Base-by-base conservation (phyloP, 2,113 vertebrate genomes). In the Regulus satrapa region DNA sequence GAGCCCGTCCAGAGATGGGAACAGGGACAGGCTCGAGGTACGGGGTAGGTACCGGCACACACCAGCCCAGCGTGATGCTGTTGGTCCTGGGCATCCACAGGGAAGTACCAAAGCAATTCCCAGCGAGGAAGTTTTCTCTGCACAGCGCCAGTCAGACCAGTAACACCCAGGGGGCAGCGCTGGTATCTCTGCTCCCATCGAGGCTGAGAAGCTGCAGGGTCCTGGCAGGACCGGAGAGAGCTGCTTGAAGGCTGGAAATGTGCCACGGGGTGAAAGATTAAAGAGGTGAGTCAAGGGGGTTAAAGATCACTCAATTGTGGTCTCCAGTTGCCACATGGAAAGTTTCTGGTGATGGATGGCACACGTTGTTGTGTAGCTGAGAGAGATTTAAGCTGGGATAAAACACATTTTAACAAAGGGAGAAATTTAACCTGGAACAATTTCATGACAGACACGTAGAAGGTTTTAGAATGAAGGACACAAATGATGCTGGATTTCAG, bases 1-100 rank as follows among this genome's bases (percentile, higher is more conserved):
- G 21, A 67, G 18, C 2, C 0, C 0, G 0, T 10, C 17, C 25
- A 25, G 40, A 3, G 19, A 20, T 2, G 1, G 1, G 6, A 8
- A 18, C 14, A 6, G 26, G 13, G 15, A 5, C 18, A 28, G 34
- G 67, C 38, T 29, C 9, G 0, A 5, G 48, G 23, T 8, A 4
- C 0, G 1, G 51, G 41, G 43, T 7, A 6, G 38, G 52, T 6
- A 59, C 11, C 59, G 31, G 51, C 46, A 45, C 29, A 6, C 0
- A 1, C 0, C 0, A 40, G 18, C 40, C 38, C 28, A 2, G 34
- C 0, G 21, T 0, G 34, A 5, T 23, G 55, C 20, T 66, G 59
- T 1, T 28, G 14, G 8, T 41, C 43, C 49, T 26, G n/a, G 24
- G 36, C 9, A 24, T 9, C 21, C 48, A 7, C 20, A 36, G 51